phyloP scores from a whole-genome alignment of 1,140 invertebrate species.

The Pseudomyrmex cubaensis region DNA sequence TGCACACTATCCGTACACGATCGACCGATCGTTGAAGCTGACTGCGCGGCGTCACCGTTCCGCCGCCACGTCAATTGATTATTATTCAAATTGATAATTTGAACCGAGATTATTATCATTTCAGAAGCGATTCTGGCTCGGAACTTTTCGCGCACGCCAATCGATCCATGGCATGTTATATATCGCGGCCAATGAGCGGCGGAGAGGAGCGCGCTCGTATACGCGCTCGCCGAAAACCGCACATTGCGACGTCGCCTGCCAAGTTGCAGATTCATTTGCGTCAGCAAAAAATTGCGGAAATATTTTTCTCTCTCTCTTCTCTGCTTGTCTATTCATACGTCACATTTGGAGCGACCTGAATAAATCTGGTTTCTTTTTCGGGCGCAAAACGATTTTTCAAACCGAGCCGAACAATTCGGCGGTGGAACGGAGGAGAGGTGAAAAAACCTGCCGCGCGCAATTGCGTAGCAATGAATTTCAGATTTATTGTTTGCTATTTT shows the following conservation, averaged over 20 bases:
- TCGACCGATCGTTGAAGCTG: not conserved
- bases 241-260: slow-evolving; percentile 34
- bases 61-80: slow-evolving; percentile 2
- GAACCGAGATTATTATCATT: not conserved
- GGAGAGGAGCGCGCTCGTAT: slow-evolving; percentile 1
- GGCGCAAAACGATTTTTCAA: slow-evolving; percentile 44
- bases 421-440: not conserved
- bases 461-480: slow-evolving; percentile 44
- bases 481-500: slow-evolving; percentile 34
- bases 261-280: slow-evolving; percentile 57
- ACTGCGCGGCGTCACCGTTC: not conserved
- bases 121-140: not conserved
- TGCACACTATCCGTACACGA: slow-evolving; percentile 17
- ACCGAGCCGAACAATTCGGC: slow-evolving; percentile 36
- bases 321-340: slow-evolving; percentile 35
- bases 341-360: slow-evolving; percentile 40
- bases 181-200: slow-evolving; percentile 1
- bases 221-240: not conserved
- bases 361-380: slow-evolving; percentile 51
- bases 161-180: slow-evolving; percentile 33
- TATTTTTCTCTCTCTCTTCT: slow-evolving; percentile 46
- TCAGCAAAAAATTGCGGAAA: slow-evolving; percentile 43
- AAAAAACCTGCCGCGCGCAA: slow-evolving; percentile 31
- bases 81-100: slow-evolving; percentile 38
- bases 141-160: not conserved